Percentiles rank a stretch among this genome's conserved stretches.
Conservation (phyloP, 2,797 vertebrate species). For the Cossypha heuglini region DNA sequence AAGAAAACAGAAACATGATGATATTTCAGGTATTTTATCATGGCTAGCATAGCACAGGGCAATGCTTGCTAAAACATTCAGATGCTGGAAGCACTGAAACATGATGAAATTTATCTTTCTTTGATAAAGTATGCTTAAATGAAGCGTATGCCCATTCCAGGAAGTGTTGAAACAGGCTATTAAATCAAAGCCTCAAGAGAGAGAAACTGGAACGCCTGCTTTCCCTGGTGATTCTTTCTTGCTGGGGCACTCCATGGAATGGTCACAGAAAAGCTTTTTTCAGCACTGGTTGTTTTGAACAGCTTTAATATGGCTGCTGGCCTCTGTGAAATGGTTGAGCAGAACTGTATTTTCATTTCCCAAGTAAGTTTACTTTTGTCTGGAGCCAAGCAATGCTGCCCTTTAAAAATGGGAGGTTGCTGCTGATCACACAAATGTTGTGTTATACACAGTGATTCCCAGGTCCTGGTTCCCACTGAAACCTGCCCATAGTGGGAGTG, state of each 20-base stretch:
- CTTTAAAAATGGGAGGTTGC: background rate
- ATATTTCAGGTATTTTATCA: background rate
- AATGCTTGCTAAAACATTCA: background rate
- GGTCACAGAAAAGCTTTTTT: background rate
- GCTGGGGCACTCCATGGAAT: background rate
- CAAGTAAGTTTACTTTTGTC: background rate
- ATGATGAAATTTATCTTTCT: background rate
- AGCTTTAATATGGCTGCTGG: background rate
- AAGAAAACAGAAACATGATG: background rate
- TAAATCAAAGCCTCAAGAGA: background rate
- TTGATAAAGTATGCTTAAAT: background rate
- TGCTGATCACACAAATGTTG: background rate
- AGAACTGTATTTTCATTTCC: background rate
- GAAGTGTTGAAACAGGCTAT: background rate
- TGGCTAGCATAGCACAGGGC: background rate
- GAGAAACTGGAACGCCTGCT: background rate
- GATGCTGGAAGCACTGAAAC: background rate
- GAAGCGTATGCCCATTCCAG: background rate
- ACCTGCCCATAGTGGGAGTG: accelerated
- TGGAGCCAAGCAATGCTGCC: background rate
- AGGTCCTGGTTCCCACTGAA: background rate
- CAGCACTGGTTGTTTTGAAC: background rate
- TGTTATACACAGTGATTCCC: background rate
- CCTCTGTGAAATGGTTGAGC: accelerated
- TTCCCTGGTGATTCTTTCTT: background rate